Base-by-base conservation (phyloP, 2,797 vertebrate species). In the Micropoecilia bifurca region DNA sequence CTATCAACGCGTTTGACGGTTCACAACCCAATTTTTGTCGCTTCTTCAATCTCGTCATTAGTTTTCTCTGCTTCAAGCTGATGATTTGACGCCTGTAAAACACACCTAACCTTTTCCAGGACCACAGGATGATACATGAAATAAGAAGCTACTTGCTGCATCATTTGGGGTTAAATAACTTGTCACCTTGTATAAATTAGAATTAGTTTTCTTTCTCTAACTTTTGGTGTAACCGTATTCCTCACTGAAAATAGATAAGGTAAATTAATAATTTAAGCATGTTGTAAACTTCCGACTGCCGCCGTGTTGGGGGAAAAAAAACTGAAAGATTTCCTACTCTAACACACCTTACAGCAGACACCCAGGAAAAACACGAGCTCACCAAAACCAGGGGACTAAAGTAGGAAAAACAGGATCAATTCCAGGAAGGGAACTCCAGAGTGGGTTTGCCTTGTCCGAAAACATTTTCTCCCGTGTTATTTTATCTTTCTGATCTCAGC, bases 401-500 rank as follows among this genome's bases (percentile, higher is more conserved):
- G 80, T 18, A 80, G 86, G 83, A 87, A 88, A 91, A 25, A 66
- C 45, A 82, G 89, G 83, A 85, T 84, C 79, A 87, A 63, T 78
- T 73, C 81, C 76, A 81, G 83, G 74, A 41, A 46, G 57, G 75
- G 55, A 53, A 61, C 57, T 14, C 30, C 53, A 22, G 55, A 83
- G 74, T 78, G 71, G 84, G 83, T 78, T 74, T 89, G 85, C 84
- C 91, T 88, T 81, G 90, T 93, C 93, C 88, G 81, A 93, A 95
- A 93, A 93, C 91, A 93, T 81, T 87, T 92, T 89, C 85, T 85
- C 55, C 74, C n/a, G 39, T 18, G 4, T 79, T 63, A 83, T 71
- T 74, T 33, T 48, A 9, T 41, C 3, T 39, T 71, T 77, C 43
- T 25, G n/a, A 73, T 81, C 84, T 78, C 72, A n/a, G 80, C 36